These are phyloP conservation scores for Grammomys surdaster DNA, from an alignment of 2,113 vertebrate species.

Conservation along the genomic window DNA sequence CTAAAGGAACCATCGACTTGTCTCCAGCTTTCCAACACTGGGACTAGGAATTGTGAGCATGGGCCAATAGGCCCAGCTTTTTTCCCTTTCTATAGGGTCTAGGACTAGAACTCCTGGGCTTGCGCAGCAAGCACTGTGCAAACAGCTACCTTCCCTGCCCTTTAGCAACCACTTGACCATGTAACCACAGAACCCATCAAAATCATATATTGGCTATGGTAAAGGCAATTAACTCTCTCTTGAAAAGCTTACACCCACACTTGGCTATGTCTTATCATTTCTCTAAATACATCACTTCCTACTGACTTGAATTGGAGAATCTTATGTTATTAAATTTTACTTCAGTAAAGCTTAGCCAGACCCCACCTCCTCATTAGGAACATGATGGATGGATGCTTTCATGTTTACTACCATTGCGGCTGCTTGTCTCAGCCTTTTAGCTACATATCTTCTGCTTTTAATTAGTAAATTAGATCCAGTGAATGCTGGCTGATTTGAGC, in stretches of 20 bases:
- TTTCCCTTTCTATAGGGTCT: neutral
- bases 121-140: neutral
- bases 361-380: neutral
- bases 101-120: neutral
- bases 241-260: neutral
- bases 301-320: neutral
- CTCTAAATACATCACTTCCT: neutral
- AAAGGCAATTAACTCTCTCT: neutral
- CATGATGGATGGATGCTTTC: neutral
- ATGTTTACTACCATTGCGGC: neutral
- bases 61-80: neutral
- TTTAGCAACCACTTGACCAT: neutral
- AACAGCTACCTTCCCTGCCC: neutral
- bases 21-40: neutral
- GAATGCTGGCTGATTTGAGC: neutral
- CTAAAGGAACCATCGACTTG: neutral
- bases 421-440: neutral
- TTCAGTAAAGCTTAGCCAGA: neutral
- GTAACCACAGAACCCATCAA: neutral
- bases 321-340: neutral
- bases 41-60: neutral
- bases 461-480: neutral
- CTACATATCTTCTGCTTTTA: neutral
- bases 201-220: neutral
- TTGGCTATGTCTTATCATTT: neutral